A percentile compares a stretch with the other conserved stretches of the same genome.
phyloP scores from a whole-genome alignment of 2,888 invertebrate genomes.

The Hirtodrosophila cameraria region DNA sequence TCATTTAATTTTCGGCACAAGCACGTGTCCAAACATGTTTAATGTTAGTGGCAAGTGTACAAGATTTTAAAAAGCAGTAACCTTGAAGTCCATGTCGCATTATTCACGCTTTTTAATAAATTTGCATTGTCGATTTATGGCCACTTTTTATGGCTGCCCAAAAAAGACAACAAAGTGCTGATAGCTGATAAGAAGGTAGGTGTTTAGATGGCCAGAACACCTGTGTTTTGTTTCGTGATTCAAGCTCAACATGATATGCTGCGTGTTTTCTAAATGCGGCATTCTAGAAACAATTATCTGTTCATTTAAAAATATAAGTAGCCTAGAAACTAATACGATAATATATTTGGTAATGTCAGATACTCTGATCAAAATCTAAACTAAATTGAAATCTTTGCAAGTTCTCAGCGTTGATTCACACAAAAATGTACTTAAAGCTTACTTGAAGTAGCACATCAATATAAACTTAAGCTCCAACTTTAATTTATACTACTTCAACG shows the following conservation, averaged over 20 bases:
- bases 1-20: constrained; percentile 33
- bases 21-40: constrained; percentile 39
- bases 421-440: constrained; percentile 6
- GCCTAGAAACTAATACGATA: no score
- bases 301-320: not conserved
- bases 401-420: not conserved
- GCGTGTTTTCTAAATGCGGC: no score
- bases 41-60: constrained; percentile 32
- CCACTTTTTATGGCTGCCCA: constrained; percentile 51
- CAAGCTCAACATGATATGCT: no score
- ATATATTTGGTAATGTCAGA: no score
- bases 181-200: constrained; percentile 58
- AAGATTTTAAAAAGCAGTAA: constrained; percentile 7
- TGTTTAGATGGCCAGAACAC: constrained; percentile 12
- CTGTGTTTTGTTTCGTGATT: no score
- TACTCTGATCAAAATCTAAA: no score
- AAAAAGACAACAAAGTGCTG: constrained; percentile 42
- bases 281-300: no score
- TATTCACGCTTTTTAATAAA: constrained; percentile 64
- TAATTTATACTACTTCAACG: constrained; percentile 19
- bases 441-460: constrained; percentile 6
- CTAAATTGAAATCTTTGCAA: not conserved
- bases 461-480: not conserved
- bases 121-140: constrained; percentile 62
- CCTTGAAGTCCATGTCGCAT: constrained; percentile 44